Conservation (phyloP, 2,888 invertebrate genomes). For the Andrena dorsata region DNA sequence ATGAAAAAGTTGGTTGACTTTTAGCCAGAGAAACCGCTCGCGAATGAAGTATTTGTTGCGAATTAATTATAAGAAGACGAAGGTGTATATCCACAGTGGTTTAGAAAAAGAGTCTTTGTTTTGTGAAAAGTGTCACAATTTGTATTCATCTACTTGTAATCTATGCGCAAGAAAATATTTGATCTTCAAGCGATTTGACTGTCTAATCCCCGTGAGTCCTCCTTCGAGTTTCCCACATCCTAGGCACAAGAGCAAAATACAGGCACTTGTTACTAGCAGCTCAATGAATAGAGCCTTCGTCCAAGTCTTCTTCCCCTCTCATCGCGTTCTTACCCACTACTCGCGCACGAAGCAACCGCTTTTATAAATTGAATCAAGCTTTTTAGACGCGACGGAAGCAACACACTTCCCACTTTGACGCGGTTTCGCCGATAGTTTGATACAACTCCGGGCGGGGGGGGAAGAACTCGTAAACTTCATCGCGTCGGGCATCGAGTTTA, state of each 20-base stretch:
- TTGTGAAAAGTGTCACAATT: no score
- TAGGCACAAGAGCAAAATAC: not conserved
- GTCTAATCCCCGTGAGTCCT: not conserved
- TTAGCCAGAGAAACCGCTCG: no score
- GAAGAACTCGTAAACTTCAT: slow-evolving; percentile 25
- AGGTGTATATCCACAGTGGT: no score
- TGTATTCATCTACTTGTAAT: no score
- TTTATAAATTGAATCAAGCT: slow-evolving; percentile 12
- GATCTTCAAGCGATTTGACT: no score
- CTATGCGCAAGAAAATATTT: no score
- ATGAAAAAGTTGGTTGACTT: no score
- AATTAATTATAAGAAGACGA: no score
- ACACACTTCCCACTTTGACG: slow-evolving; percentile 15
- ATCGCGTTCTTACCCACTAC: not conserved
- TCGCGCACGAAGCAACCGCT: not conserved
- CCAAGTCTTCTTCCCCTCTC: no score
- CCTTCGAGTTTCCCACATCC: not conserved
- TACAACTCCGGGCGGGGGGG: not conserved
- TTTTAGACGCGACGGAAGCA: not conserved
- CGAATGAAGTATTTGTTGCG: no score
- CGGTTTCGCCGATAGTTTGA: slow-evolving; percentile 18
- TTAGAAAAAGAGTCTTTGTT: no score
- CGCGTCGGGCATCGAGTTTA: slow-evolving; percentile 27
- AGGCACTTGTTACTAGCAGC: not conserved
- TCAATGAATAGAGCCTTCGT: not conserved